Base-by-base conservation (phyloP, 2,888 invertebrate genomes). In the Lampropteryx suffumata region DNA sequence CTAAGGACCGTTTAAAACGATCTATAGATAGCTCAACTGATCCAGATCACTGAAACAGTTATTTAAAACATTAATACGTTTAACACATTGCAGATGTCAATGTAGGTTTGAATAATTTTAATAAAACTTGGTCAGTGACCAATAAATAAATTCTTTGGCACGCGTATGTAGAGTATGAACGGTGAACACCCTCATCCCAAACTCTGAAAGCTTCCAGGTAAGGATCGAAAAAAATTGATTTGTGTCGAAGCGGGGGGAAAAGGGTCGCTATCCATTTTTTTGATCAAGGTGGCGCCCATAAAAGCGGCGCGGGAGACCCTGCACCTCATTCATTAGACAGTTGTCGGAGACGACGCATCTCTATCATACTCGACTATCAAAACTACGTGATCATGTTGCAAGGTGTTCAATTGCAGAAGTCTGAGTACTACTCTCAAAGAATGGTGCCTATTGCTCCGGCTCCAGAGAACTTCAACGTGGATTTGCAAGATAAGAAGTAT, bases 361-460 rank as follows among this genome's bases (percentile, higher is more conserved):
- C 66, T n/a, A 41, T 62, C 49, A 47, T 64, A 41, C 52, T 56
- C 41, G 4, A 17, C 2, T 17, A 17, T 17, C 17, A n/a, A n/a
- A n/a, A 10, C 30, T 30, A 33, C 24, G 32, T 34, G 26, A 59
- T 47, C 60, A 82, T 81, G 81, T 68, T 82, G 57, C 76, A 79
- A 71, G 69, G 75, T 53, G 64, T 76, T 49, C 24, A 24, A 24
- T 6, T 24, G 24, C 24, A 24, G 7, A 70, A 67, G 4, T 46
- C 69, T 26, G 65, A 69, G 55, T 76, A 73, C 54, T 71, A 51
- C 51, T 26, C 39, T 40, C 51, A 37, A 12, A 82, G 69, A 60
- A 71, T 81, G 89, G 87, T 92, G 61, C 84, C 92, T 0, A 84
- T 92, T 47, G 92, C 92, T 17, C 91, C 92, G 39, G 90, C 92